These are phyloP conservation scores for Drosophila paramelanica DNA, from an alignment of 2,888 invertebrate genomes.

Conservation along the genomic window DNA sequence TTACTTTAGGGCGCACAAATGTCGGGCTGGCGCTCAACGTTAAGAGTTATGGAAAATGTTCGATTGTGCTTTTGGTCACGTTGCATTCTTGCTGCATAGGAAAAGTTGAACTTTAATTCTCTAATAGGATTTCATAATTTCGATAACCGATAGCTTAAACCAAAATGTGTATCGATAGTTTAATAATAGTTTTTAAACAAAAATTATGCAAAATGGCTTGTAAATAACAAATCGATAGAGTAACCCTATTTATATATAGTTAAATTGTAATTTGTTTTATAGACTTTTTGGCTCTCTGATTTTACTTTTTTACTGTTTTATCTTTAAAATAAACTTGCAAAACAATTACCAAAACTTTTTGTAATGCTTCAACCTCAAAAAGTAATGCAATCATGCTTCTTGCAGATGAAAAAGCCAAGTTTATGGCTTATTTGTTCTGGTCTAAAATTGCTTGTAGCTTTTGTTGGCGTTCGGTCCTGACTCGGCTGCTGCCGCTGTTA, in stretches of 20 bases:
- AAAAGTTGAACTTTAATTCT: constrained; percentile 14
- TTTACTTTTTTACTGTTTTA: constrained; percentile 2
- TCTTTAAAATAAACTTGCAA: constrained; percentile 24
- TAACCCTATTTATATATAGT: neutral
- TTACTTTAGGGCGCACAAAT: constrained; percentile 33
- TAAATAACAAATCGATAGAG: neutral
- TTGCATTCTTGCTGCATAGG: constrained; percentile 13
- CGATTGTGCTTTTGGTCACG: constrained; percentile 57
- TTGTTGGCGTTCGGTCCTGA: constrained; percentile 7
- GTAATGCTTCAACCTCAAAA: constrained; percentile 10
- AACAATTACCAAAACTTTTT: constrained; percentile 36
- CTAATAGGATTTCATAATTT: constrained; percentile 1
- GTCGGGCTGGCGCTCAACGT: constrained; percentile 10
- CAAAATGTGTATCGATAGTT: neutral
- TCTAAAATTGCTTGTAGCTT: constrained; percentile 13
- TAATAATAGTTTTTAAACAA: too few species aligned
- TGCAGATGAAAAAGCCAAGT: constrained; percentile 31
- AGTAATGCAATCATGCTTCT: constrained; percentile 14
- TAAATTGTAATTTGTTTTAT: neutral
- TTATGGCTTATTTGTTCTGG: constrained; percentile 49
- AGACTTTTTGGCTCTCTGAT: neutral
- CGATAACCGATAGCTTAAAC: neutral
- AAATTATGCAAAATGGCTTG: neutral
- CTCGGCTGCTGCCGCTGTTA: constrained; percentile 29
- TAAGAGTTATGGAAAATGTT: constrained; percentile 37